Conservation (phyloP, 2,797 vertebrate genomes). For the Phrynocephalus forsythii region DNA sequence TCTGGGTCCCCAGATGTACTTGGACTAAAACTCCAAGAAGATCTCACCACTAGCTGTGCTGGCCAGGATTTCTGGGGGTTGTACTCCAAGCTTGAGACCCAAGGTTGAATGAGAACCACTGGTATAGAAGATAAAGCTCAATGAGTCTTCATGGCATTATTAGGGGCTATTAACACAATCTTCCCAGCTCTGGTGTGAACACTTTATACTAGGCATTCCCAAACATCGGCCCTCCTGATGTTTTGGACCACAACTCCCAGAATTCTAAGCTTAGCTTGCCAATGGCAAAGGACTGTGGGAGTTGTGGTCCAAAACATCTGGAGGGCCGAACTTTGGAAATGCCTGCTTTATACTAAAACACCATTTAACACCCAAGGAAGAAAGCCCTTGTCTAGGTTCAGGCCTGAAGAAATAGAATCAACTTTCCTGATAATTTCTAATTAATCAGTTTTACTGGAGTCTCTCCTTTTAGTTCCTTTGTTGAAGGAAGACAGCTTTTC, state of each 20-base stretch:
- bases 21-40: too few species aligned
- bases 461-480: not conserved
- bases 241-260: too few species aligned
- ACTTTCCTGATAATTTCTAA: not conserved
- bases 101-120: too few species aligned
- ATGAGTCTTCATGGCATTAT: not conserved
- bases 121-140: not conserved
- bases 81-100: too few species aligned
- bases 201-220: not conserved
- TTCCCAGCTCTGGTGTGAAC: not conserved
- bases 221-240: too few species aligned
- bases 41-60: too few species aligned
- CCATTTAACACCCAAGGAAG: not conserved
- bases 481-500: not conserved
- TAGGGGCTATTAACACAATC: not conserved
- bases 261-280: too few species aligned
- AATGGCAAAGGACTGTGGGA: too few species aligned
- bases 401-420: not conserved
- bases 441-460: not conserved
- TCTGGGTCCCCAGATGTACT: too few species aligned
- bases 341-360: not conserved
- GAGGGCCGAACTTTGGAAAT: too few species aligned
- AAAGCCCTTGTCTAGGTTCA: not conserved
- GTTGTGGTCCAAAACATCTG: too few species aligned
- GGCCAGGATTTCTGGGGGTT: too few species aligned